phyloP scores from a whole-genome alignment of 2,113 vertebrate species.

The Callaeas wilsoni region DNA sequence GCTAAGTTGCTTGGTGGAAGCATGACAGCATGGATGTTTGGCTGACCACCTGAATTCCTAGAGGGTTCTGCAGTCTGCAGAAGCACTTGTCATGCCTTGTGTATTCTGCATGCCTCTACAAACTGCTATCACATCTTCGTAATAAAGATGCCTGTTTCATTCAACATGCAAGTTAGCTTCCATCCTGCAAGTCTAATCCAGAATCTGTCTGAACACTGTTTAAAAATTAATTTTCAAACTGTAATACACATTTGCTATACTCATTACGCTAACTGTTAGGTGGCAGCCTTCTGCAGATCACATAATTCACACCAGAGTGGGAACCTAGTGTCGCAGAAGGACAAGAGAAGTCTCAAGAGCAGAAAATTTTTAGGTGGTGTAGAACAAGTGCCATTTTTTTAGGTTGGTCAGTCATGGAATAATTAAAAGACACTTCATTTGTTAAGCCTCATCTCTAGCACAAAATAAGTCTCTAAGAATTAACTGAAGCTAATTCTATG shows the following conservation, averaged over 20 bases:
- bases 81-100: fast-evolving
- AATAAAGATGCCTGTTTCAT: not conserved
- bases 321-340: not conserved
- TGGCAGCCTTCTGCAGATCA: not conserved
- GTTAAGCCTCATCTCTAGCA: not conserved
- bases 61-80: not conserved
- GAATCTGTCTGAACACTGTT: not conserved
- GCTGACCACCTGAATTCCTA: not conserved
- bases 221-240: not conserved
- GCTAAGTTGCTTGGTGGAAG: not conserved
- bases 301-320: not conserved
- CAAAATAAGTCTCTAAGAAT: not conserved
- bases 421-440: not conserved
- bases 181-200: not conserved
- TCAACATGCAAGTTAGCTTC: not conserved
- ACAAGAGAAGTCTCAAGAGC: not conserved
- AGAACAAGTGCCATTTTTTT: not conserved
- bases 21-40: fast-evolving
- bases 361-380: not conserved
- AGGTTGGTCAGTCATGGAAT: not conserved
- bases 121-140: not conserved
- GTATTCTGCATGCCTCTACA: not conserved
- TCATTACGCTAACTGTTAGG: not conserved
- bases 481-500: not conserved
- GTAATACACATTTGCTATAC: not conserved